Conservation (phyloP, 1,140 invertebrate genomes). For the Rhyzopertha dominica region DNA sequence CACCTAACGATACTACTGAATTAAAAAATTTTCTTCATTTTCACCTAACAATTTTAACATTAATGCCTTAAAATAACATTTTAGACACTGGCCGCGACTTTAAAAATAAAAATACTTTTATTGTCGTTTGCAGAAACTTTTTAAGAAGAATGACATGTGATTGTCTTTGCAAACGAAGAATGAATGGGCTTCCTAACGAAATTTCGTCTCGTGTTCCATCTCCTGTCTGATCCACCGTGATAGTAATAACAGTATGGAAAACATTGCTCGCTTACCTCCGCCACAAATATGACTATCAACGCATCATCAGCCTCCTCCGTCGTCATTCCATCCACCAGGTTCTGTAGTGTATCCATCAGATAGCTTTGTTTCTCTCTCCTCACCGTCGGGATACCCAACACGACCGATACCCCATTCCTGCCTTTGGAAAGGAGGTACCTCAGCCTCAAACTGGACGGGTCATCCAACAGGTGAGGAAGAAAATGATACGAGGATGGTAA, state of each 20-base stretch:
- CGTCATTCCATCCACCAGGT: slow-evolving; percentile 77
- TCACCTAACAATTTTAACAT: too few species aligned
- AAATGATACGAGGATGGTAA: slow-evolving; percentile 80
- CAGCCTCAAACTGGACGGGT: slow-evolving; percentile 71
- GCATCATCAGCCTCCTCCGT: slow-evolving; percentile 71
- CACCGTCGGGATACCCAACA: slow-evolving; percentile 85
- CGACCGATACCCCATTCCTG: slow-evolving; percentile 70
- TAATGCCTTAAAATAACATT: too few species aligned
- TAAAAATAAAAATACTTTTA: too few species aligned
- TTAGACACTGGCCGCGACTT: too few species aligned
- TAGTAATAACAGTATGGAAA: slow-evolving; percentile 2
- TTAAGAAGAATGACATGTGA: too few species aligned
- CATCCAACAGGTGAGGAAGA: slow-evolving; percentile 79
- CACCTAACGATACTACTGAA: too few species aligned
- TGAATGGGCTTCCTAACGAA: too few species aligned
- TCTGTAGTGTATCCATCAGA: slow-evolving; percentile 80
- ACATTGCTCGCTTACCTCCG: slow-evolving; percentile 77
- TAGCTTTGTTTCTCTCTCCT: slow-evolving; percentile 85
- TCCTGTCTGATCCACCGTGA: too few species aligned
- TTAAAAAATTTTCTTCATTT: too few species aligned
- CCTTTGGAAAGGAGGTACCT: slow-evolving; percentile 72
- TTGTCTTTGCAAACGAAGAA: too few species aligned
- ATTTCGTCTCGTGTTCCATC: too few species aligned
- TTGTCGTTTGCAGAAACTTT: too few species aligned
- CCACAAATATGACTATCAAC: slow-evolving; percentile 86